Conservation (phyloP, 2,113 vertebrate genomes). For the Forbesichthys agassizii region DNA sequence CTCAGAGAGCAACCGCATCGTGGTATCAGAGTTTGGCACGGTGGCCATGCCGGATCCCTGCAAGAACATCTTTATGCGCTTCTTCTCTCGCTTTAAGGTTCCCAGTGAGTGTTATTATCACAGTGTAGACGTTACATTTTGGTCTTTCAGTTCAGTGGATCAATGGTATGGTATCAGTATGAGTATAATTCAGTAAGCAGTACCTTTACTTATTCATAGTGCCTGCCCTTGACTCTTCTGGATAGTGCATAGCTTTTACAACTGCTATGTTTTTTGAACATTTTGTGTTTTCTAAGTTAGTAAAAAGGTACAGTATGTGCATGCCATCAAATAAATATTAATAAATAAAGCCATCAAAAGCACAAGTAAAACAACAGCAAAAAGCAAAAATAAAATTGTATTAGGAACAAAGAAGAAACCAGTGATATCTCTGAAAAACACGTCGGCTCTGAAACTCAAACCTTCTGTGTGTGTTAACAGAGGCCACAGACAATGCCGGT, state of each 20-base stretch:
- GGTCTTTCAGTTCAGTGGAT: not conserved
- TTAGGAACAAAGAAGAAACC: not conserved
- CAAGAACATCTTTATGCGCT: slow-evolving; percentile 89
- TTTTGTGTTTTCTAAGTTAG: slow-evolving; percentile 15
- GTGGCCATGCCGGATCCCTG: slow-evolving; percentile 90
- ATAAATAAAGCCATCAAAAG: too few species aligned
- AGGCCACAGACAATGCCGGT: slow-evolving; percentile 85
- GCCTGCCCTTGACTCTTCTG: slow-evolving; percentile 13
- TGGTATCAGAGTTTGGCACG: slow-evolving; percentile 89
- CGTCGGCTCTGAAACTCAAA: not conserved
- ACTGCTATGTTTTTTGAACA: slow-evolving; percentile 35
- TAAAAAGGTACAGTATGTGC: slow-evolving; percentile 10
- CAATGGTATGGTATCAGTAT: slow-evolving; percentile 1
- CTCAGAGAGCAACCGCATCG: slow-evolving; percentile 80
- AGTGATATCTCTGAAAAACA: not conserved
- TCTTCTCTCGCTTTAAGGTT: slow-evolving; percentile 84
- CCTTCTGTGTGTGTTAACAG: slow-evolving; percentile 71
- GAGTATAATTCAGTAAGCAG: slow-evolving; percentile 3
- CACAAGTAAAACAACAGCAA: too few species aligned
- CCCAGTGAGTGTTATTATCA: slow-evolving; percentile 69
- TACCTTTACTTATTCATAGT: not conserved
- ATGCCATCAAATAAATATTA: too few species aligned
- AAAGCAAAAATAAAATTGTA: not conserved
- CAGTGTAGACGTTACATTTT: not conserved
- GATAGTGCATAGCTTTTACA: slow-evolving; percentile 10